Conservation (phyloP, 2,113 vertebrate genomes). For the Myodes glareolus region DNA sequence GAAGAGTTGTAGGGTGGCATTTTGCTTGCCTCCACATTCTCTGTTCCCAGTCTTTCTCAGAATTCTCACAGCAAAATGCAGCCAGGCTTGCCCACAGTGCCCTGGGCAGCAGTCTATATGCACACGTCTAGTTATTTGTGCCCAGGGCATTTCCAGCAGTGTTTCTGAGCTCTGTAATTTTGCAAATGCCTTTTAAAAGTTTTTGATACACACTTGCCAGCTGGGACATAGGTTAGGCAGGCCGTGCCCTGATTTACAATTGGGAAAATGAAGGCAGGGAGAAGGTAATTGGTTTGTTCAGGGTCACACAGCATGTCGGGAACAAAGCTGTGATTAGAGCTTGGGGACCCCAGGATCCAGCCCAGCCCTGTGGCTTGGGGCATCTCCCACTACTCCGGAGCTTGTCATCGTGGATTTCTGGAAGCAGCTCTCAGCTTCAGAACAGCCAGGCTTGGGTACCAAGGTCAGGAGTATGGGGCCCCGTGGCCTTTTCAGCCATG, state of each 20-base stretch:
- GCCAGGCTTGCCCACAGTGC: not conserved
- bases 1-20: not conserved
- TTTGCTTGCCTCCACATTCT: not conserved
- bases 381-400: not conserved
- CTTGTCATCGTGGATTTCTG: not conserved
- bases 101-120: not conserved
- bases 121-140: not conserved
- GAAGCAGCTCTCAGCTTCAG: not conserved
- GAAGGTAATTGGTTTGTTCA: constrained; percentile 62
- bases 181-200: constrained; percentile 20
- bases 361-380: not conserved
- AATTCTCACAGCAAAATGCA: not conserved
- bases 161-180: constrained; percentile 34
- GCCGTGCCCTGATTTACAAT: constrained; percentile 20
- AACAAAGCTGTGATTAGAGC: constrained; percentile 33
- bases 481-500: not conserved
- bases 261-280: constrained; percentile 68
- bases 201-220: constrained; percentile 48
- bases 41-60: constrained; percentile 18
- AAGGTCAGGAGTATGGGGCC: not conserved
- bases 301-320: constrained; percentile 58
- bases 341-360: not conserved
- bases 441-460: not conserved
- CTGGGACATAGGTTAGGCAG: constrained; percentile 16
- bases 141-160: not conserved